Evolutionary conservation across 2,888 invertebrate species (phyloP).

Genomic region (Dynastes maya): DNA sequence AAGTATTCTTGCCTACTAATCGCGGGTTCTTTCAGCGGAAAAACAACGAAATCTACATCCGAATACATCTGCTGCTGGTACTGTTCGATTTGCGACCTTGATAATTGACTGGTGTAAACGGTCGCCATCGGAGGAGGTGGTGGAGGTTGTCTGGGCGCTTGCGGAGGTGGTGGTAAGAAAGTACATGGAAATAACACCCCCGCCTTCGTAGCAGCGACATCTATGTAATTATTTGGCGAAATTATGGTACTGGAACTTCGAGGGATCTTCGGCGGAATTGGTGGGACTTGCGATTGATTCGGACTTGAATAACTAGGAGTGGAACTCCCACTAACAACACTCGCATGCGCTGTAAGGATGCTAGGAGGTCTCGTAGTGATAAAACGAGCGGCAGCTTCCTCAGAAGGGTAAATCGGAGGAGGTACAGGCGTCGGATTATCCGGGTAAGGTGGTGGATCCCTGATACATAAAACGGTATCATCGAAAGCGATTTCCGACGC

Average conservation of each 20-base stretch:
- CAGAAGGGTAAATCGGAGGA: constrained; percentile 77
- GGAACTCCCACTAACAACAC: constrained; percentile 77
- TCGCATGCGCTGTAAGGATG: constrained; percentile 84
- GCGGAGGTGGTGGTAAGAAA: constrained; percentile 77
- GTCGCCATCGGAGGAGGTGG: constrained; percentile 81
- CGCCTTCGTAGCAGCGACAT: constrained; percentile 74
- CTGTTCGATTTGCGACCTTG: constrained; percentile 85
- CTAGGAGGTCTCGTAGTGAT: constrained; percentile 85
- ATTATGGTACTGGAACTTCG: constrained; percentile 71
- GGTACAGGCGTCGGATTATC: constrained; percentile 70
- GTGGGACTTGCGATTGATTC: constrained; percentile 63
- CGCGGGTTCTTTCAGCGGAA: constrained; percentile 90
- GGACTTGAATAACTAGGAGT: constrained; percentile 75
- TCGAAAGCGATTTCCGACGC: constrained; percentile 57
- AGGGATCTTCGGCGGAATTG: constrained; percentile 68
- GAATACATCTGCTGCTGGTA: constrained; percentile 93
- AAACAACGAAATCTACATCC: constrained; percentile 93
- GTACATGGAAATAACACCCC: constrained; percentile 71
- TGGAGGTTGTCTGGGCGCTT: constrained; percentile 76
- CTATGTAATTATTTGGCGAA: constrained; percentile 77
- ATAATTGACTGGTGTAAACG: constrained; percentile 80
- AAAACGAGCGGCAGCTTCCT: constrained; percentile 84
- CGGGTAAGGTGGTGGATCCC: constrained; percentile 81
- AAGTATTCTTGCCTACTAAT: constrained; percentile 93
- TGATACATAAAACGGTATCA: constrained; percentile 65